Conservation (phyloP, 2,888 invertebrate species). For the Drosophila cracens region DNA sequence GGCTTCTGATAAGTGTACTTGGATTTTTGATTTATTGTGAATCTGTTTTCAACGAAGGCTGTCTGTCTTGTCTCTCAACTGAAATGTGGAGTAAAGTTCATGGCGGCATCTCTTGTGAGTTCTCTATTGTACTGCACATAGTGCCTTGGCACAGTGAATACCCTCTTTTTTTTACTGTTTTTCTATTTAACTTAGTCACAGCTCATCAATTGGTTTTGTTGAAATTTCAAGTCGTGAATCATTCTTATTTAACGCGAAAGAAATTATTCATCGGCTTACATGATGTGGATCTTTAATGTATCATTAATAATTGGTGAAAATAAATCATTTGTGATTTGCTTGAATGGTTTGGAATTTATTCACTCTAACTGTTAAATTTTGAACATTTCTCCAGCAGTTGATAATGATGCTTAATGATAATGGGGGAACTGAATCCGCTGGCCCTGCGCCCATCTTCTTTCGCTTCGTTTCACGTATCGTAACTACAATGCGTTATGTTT, state of each 20-base stretch:
- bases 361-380: constrained; percentile 17
- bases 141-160: constrained; percentile 9
- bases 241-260: constrained; percentile 13
- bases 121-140: background rate
- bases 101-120: constrained; percentile 22
- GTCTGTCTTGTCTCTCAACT: constrained; percentile 32
- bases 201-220: constrained; percentile 1
- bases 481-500: constrained; percentile 42
- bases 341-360: background rate
- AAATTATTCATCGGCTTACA: constrained; percentile 36
- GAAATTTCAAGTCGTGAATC: constrained; percentile 42
- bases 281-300: constrained; percentile 5
- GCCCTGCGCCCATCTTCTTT: constrained; percentile 33
- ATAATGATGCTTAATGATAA: constrained; percentile 12
- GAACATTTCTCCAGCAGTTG: constrained; percentile 1
- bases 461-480: constrained; percentile 23
- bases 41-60: constrained; percentile 36
- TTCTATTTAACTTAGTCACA: constrained; percentile 38
- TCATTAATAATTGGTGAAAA: background rate
- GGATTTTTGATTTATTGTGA: constrained; percentile 14
- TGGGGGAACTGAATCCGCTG: constrained; percentile 3
- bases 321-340: background rate
- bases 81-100: constrained; percentile 60
- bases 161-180: constrained; percentile 14
- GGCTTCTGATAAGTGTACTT: constrained; percentile 48